These are phyloP conservation scores for Drymodes brunneopygia DNA, from an alignment of 2,113 vertebrate genomes.

Conservation along the genomic window DNA sequence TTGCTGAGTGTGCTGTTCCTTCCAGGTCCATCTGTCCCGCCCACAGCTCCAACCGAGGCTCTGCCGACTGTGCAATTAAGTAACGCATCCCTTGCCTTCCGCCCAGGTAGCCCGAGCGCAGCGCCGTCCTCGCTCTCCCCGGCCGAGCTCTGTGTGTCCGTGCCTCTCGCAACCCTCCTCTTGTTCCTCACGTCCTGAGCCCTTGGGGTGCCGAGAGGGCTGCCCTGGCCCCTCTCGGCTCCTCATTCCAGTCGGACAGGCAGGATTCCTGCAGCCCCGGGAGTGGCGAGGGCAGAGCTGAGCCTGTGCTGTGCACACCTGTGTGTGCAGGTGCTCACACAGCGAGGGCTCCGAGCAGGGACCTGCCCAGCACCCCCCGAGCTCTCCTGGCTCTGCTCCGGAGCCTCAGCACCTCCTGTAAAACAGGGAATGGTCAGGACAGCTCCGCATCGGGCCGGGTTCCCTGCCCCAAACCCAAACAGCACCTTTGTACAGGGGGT, in stretches of 20 bases:
- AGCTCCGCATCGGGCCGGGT: not conserved
- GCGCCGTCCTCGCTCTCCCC: not conserved
- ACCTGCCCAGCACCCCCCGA: not conserved
- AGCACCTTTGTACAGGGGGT: conserved; percentile 46
- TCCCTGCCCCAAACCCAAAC: conserved; percentile 54
- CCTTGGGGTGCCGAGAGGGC: rapidly evolving
- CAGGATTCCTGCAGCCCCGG: not conserved
- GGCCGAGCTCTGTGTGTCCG: not conserved
- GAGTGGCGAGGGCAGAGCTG: rapidly evolving
- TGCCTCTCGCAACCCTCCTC: not conserved
- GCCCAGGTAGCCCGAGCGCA: not conserved
- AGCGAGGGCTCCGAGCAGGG: rapidly evolving
- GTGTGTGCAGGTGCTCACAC: not conserved
- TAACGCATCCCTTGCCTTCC: conserved; percentile 16
- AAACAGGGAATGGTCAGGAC: not conserved
- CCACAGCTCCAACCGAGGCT: not conserved
- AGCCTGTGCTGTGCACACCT: rapidly evolving
- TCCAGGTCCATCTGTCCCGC: conserved; percentile 11
- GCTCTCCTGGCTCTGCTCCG: not conserved
- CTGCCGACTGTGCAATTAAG: conserved; percentile 19
- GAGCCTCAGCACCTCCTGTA: not conserved
- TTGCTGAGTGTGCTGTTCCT: conserved; percentile 54
- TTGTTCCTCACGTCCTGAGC: not conserved
- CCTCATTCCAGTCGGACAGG: rapidly evolving
- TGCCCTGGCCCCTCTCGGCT: not conserved